Evolutionary conservation across 2,888 invertebrate species (phyloP).

Genomic region (Tromatobia lineatoria): DNA sequence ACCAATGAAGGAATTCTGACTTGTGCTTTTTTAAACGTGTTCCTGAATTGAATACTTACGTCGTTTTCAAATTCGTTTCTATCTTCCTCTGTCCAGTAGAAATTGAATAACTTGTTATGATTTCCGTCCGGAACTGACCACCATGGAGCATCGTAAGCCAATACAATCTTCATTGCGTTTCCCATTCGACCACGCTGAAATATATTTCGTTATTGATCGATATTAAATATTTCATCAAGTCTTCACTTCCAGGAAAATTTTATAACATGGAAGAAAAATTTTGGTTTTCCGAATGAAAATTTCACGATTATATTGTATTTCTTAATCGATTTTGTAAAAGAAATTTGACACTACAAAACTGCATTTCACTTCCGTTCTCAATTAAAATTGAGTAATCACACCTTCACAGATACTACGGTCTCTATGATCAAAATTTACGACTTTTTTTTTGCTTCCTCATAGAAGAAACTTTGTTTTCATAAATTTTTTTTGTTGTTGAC

Average conservation of each 20-base stretch:
- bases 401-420: too few relatives aligned
- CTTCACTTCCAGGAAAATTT: neutral
- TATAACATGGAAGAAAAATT: neutral
- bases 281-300: too few relatives aligned
- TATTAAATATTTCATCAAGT: neutral
- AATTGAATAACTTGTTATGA: conserved; percentile 15
- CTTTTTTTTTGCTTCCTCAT: too few relatives aligned
- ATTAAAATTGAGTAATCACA: too few relatives aligned
- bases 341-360: neutral
- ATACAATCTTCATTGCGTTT: conserved; percentile 89
- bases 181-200: conserved; percentile 88
- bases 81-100: conserved; percentile 54
- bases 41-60: conserved; percentile 20
- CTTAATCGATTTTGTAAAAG: neutral
- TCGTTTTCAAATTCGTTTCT: conserved; percentile 47
- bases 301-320: too few relatives aligned
- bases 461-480: too few relatives aligned
- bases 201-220: neutral
- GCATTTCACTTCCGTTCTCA: neutral
- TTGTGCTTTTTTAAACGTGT: neutral
- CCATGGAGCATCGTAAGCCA: conserved; percentile 84
- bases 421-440: too few relatives aligned
- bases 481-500: too few relatives aligned
- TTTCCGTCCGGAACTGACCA: conserved; percentile 33
- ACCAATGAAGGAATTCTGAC: too few relatives aligned